Conservation (phyloP, 2,797 vertebrate species). For the Squalus acanthias region DNA sequence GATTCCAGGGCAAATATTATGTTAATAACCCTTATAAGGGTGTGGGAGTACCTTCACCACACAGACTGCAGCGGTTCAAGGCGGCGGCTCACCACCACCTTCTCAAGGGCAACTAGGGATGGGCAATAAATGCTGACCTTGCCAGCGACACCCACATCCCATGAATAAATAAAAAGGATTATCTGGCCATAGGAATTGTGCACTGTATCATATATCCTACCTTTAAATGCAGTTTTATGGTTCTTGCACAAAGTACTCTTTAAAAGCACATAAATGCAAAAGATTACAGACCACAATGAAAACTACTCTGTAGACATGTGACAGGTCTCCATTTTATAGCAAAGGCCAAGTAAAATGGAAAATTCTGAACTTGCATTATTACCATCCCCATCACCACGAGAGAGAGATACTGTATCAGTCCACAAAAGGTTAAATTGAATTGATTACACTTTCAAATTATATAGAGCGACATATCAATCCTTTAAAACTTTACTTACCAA, state of each 20-base stretch:
- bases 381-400: neutral
- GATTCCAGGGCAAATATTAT: neutral
- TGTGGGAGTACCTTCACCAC: no score
- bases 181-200: neutral
- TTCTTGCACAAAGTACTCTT: neutral
- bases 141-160: no score
- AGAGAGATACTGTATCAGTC: neutral
- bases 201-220: neutral
- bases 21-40: neutral
- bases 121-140: no score
- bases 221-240: neutral
- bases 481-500: neutral
- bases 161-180: neutral
- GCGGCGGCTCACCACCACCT: no score
- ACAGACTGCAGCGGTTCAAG: no score
- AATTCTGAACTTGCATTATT: constrained; percentile 9
- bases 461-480: neutral
- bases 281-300: neutral
- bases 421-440: constrained; percentile 2
- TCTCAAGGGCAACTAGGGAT: no score
- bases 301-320: no score
- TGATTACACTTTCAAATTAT: neutral
- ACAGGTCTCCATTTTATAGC: neutral
- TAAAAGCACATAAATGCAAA: neutral
- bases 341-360: neutral